Percentiles rank a stretch among this genome's conserved stretches.
Evolutionary conservation across 2,888 invertebrate genomes (phyloP).

Genomic region (Rhingia rostrata): DNA sequence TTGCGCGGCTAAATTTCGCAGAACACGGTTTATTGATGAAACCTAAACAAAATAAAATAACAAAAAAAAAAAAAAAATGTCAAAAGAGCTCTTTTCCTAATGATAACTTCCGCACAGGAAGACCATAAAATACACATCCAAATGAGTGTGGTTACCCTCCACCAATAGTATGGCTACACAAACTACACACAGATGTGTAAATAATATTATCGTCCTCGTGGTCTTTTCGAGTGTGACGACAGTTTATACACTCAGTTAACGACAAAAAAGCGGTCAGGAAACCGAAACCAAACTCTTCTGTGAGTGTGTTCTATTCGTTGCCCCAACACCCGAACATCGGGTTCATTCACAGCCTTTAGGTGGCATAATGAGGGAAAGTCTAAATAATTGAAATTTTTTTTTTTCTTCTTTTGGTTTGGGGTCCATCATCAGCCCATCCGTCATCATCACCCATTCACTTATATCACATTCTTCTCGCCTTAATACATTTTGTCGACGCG

Average conservation of each 20-base stretch:
- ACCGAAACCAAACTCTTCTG: slow-evolving; percentile 16
- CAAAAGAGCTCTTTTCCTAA: slow-evolving; percentile 46
- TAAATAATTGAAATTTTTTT: slow-evolving; percentile 62
- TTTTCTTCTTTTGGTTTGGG: slow-evolving; percentile 26
- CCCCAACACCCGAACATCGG: slow-evolving; percentile 13
- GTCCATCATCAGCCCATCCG: slow-evolving; percentile 55
- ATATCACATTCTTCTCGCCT: slow-evolving; percentile 28
- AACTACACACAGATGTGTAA: slow-evolving; percentile 56
- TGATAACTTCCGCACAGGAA: slow-evolving; percentile 63
- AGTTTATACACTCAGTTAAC: slow-evolving; percentile 60
- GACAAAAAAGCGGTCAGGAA: slow-evolving; percentile 51
- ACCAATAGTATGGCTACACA: slow-evolving; percentile 4
- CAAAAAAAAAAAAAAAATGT: slow-evolving; percentile 18
- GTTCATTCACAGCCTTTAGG: slow-evolving; percentile 10
- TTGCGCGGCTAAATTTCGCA: slow-evolving; percentile 97
- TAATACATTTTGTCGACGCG: slow-evolving; percentile 35
- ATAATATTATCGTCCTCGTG: slow-evolving; percentile 44
- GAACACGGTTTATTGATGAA: slow-evolving; percentile 93
- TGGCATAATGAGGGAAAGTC: slow-evolving; percentile 70
- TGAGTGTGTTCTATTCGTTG: slow-evolving; percentile 7
- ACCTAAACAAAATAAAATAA: slow-evolving; percentile 77
- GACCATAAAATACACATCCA: slow-evolving; percentile 53
- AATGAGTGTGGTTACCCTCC: slow-evolving; percentile 42
- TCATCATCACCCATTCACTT: slow-evolving; percentile 57
- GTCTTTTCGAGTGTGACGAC: slow-evolving; percentile 41